Conservation (phyloP, 2,113 vertebrate species). For the Zapus hudsonius region DNA sequence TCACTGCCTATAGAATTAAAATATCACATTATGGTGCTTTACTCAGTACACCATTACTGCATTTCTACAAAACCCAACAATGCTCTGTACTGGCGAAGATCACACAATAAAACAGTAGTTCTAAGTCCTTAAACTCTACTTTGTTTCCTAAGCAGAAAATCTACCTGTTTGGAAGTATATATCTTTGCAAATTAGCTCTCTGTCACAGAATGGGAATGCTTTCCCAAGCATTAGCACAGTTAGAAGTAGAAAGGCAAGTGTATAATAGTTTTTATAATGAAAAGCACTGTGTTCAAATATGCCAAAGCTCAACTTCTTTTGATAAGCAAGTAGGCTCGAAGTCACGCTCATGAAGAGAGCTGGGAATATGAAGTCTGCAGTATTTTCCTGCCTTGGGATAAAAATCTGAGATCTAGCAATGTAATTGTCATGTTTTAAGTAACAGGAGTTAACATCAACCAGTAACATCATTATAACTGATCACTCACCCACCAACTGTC, state of each 20-base stretch:
- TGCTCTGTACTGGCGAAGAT: not conserved
- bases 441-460: not conserved
- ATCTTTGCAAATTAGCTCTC: conserved; percentile 40
- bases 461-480: not conserved
- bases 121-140: not conserved
- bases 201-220: not conserved
- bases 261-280: not conserved
- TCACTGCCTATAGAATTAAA: not conserved
- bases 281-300: not conserved
- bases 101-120: not conserved
- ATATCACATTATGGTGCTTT: not conserved
- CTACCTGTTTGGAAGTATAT: conserved; percentile 2
- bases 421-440: not conserved
- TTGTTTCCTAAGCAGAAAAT: not conserved
- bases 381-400: not conserved
- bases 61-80: not conserved
- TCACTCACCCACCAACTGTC: not conserved
- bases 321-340: not conserved
- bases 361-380: not conserved
- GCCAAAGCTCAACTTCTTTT: not conserved
- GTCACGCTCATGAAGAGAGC: not conserved
- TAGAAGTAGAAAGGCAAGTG: not conserved
- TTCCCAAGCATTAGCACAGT: not conserved
- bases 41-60: not conserved
- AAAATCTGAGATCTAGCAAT: not conserved